A percentile compares a stretch with the other conserved stretches of the same genome.
These are phyloP conservation scores for Danio tinwini DNA, from an alignment of 2,797 vertebrate genomes.

Conservation along the genomic window DNA sequence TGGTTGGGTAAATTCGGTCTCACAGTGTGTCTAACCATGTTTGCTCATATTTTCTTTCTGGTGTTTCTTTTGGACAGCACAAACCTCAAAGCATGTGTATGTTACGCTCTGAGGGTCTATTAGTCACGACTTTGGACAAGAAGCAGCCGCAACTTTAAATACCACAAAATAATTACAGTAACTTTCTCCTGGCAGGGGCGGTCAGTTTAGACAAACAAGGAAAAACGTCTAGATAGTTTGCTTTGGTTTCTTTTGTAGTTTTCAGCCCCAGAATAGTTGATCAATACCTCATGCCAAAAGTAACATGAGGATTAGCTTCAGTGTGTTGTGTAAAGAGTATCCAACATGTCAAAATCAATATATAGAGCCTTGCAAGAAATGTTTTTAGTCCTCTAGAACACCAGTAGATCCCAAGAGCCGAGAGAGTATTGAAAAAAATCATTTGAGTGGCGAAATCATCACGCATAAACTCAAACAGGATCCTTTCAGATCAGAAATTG, in stretches of 20 bases:
- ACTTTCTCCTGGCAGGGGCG: constrained; percentile 42
- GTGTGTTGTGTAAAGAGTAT: constrained; percentile 1
- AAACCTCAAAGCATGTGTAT: constrained; percentile 44
- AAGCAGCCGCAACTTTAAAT: constrained; percentile 39
- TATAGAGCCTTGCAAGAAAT: not conserved
- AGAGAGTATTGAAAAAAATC: constrained; percentile 36
- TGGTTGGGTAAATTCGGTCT: constrained; percentile 30
- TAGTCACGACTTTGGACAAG: constrained; percentile 37
- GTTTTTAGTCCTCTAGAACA: not conserved
- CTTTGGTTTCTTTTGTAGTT: constrained; percentile 20
- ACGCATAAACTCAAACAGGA: constrained; percentile 10
- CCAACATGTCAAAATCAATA: constrained; percentile 39
- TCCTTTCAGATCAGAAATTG: constrained; percentile 15
- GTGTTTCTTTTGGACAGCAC: constrained; percentile 35
- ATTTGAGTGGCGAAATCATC: not conserved
- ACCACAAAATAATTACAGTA: constrained; percentile 53
- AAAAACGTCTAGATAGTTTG: constrained; percentile 20
- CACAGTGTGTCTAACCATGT: not conserved
- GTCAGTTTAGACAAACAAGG: constrained; percentile 28
- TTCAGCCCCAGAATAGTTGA: constrained; percentile 11
- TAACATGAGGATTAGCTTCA: constrained; percentile 8
- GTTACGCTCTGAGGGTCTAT: constrained; percentile 36
- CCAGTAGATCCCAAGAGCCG: not conserved
- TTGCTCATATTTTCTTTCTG: constrained; percentile 20
- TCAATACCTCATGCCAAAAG: constrained; percentile 2